Evolutionary conservation across 2,888 invertebrate species (phyloP), one percentile per base, ranked within the genome.

Genomic region (Glyphotaelius pellucidus): DNA sequence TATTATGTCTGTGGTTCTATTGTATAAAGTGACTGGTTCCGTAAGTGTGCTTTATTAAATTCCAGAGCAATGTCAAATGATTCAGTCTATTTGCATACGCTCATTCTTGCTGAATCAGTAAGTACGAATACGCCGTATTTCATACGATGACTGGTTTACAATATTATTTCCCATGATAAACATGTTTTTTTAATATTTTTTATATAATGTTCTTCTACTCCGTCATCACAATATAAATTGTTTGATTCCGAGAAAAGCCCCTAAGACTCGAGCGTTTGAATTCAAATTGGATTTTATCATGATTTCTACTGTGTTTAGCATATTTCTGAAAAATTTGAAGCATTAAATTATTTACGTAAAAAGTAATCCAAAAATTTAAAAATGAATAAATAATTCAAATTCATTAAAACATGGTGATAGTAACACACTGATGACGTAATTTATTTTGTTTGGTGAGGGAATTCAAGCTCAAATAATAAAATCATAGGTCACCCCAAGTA

Each of bases 1-100:
- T 47, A 3, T 47, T 19, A 52, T 25, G 19, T 67, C 25, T n/a
- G 19, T 25, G 19, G 2, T 4, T 25, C 67, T 67, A 67, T 67
- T 67, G 67, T 67, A 67, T 9, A n/a, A n/a, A 67, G n/a, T 25
- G 67, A 25, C 67, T 67, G 67, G 67, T 67, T 67, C 25, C 19
- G 2, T 67, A 25, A 67, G 67, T 67, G 67, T n/a, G 67, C 67
- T 19, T 67, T 67, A 67, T 67, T 67, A 67, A 67, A 67, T 67
- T 67, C 67, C 67, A 67, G 67, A 67, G 67, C 67, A 67, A 67
- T 67, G 67, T 67, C 67, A 67, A 67, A 67, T 67, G 67, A 67
- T 67, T 67, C 67, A 67, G 67, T 9, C 25, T 67, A n/a, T 67
- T 67, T 67, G 67, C 25, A 25, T 67, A 67, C n/a, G 25, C 25